Conservation (phyloP, 2,113 vertebrate genomes). For the Conger conger region DNA sequence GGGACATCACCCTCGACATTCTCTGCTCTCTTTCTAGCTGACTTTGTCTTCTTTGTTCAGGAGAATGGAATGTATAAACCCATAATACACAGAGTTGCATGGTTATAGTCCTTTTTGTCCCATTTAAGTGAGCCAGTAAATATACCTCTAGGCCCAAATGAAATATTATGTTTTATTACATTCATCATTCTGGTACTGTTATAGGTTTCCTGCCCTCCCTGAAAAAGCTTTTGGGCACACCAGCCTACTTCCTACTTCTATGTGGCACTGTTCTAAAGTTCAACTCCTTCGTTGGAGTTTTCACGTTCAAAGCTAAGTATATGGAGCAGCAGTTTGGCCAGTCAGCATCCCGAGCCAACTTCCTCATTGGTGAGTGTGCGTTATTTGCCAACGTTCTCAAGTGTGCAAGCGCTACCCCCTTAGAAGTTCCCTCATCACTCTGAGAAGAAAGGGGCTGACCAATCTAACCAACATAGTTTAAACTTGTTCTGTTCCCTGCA, state of each 20-base stretch:
- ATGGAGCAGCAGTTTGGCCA: conserved; percentile 90
- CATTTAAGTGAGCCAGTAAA: neutral
- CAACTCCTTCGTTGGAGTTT: conserved; percentile 73
- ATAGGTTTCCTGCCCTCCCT: conserved; percentile 79
- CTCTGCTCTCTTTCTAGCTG: neutral
- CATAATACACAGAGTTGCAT: neutral
- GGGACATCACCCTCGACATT: neutral
- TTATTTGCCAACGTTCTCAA: neutral
- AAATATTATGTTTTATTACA: neutral
- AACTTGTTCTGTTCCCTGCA: conserved; percentile 49
- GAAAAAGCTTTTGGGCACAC: conserved; percentile 76
- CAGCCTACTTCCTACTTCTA: conserved; percentile 71
- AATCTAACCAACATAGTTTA: neutral
- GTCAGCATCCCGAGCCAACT: conserved; percentile 78
- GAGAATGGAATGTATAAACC: neutral
- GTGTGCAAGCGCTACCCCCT: neutral
- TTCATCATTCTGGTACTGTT: conserved; percentile 41
- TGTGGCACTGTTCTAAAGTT: conserved; percentile 66
- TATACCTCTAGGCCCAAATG: neutral
- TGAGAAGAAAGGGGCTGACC: neutral
- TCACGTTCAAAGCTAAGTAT: conserved; percentile 87
- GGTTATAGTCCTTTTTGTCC: neutral
- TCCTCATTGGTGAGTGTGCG: conserved; percentile 77
- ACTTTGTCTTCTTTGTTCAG: neutral
- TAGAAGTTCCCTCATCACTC: neutral